Conservation (phyloP, 2,888 invertebrate species). For the Phasia obesa region DNA sequence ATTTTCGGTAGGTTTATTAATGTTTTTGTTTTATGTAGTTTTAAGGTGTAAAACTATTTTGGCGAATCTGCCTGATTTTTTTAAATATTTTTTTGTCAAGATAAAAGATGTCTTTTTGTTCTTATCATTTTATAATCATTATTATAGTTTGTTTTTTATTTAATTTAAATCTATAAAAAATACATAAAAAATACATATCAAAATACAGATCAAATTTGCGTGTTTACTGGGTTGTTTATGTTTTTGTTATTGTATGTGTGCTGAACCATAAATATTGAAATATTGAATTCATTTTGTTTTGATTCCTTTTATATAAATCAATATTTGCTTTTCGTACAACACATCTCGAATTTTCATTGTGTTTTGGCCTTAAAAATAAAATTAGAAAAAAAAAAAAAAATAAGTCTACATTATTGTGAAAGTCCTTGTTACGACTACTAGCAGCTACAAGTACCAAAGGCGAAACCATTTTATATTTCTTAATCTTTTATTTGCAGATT, state of each 20-base stretch:
- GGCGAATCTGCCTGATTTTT: too few relatives aligned
- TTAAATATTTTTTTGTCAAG: too few relatives aligned
- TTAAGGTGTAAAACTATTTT: too few relatives aligned
- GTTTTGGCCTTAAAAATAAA: neutral
- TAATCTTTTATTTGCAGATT: slow-evolving; percentile 1
- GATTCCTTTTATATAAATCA: slow-evolving; percentile 55
- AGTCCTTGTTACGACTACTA: neutral
- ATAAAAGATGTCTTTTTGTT: too few relatives aligned
- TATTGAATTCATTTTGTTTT: slow-evolving; percentile 43
- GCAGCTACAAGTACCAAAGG: too few relatives aligned
- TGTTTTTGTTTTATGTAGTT: too few relatives aligned
- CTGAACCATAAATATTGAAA: slow-evolving; percentile 47
- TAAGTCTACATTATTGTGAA: neutral
- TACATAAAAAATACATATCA: too few relatives aligned
- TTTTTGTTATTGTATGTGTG: neutral
- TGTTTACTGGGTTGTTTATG: neutral
- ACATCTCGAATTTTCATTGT: slow-evolving; percentile 27
- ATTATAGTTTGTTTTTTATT: too few relatives aligned
- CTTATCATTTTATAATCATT: too few relatives aligned
- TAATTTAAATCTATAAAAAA: too few relatives aligned
- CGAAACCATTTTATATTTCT: neutral
- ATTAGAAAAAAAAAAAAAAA: neutral
- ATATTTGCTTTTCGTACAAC: slow-evolving; percentile 51
- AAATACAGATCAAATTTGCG: neutral
- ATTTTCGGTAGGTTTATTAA: too few relatives aligned